Evolutionary conservation across 2,797 vertebrate species (phyloP).

Genomic region (Etheostoma perlongum): DNA sequence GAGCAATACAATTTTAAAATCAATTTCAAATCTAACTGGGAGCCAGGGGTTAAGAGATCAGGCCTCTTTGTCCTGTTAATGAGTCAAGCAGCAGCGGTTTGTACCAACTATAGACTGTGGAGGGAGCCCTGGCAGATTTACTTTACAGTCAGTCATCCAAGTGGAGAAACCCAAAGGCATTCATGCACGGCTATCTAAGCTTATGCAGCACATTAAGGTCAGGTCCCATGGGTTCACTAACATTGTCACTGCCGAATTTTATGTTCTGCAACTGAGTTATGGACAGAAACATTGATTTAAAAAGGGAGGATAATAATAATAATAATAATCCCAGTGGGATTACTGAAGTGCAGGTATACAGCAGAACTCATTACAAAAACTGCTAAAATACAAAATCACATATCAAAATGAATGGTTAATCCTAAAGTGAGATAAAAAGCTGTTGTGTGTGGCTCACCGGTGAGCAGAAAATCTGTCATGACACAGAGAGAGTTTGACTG

Average conservation of each 20-base stretch:
- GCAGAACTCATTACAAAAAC: slow-evolving; percentile 10
- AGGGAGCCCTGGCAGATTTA: slow-evolving; percentile 25
- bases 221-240: slow-evolving; percentile 46
- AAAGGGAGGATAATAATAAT: slow-evolving; percentile 2
- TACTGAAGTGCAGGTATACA: slow-evolving; percentile 38
- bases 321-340: slow-evolving; percentile 58
- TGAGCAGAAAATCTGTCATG: slow-evolving; percentile 1
- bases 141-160: slow-evolving; percentile 33
- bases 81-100: not conserved
- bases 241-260: slow-evolving; percentile 18
- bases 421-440: slow-evolving; percentile 1
- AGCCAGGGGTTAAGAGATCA: not conserved
- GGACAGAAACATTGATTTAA: slow-evolving; percentile 21
- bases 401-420: slow-evolving; percentile 18
- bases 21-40: no score
- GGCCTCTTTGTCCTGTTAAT: not conserved
- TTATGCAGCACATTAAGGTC: slow-evolving; percentile 60
- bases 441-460: not conserved
- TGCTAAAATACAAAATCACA: slow-evolving; percentile 7
- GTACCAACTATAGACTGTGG: not conserved
- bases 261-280: slow-evolving; percentile 7
- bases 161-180: slow-evolving; percentile 25
- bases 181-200: slow-evolving; percentile 45
- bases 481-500: slow-evolving; percentile 16
- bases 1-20: no score